Evolutionary conservation across 2,113 vertebrate genomes (phyloP).

Genomic region (Uria lomvia): DNA sequence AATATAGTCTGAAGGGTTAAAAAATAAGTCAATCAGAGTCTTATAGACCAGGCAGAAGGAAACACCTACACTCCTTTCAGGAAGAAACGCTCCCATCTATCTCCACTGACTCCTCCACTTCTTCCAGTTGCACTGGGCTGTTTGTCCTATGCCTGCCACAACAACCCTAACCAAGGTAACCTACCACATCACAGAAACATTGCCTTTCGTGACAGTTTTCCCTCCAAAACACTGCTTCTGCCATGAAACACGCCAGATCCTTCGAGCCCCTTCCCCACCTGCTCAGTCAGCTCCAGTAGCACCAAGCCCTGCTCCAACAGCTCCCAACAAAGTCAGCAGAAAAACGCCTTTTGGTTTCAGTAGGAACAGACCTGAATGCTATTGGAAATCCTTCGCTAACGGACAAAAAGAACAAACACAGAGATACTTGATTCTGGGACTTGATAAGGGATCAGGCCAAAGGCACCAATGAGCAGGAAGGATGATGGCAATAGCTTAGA

Average conservation of each 20-base stretch:
- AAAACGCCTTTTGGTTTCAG: background rate
- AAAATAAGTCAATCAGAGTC: background rate
- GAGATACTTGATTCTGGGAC: background rate
- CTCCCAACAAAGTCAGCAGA: background rate
- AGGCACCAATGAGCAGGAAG: background rate
- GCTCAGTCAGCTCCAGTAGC: background rate
- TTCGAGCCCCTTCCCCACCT: background rate
- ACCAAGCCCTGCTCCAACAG: background rate
- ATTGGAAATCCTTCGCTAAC: background rate
- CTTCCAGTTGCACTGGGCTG: background rate
- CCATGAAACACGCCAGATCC: background rate
- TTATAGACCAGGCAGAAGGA: background rate
- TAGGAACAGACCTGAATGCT: background rate
- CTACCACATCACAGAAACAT: background rate
- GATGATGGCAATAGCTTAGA: background rate
- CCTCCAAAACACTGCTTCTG: background rate
- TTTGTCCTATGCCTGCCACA: background rate
- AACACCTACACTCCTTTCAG: background rate
- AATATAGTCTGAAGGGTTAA: background rate
- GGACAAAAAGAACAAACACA: background rate
- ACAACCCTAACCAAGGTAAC: background rate
- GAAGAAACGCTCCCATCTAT: background rate
- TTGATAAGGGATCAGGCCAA: background rate
- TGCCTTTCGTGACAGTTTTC: background rate
- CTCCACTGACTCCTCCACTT: too few relatives aligned